These are phyloP conservation scores for Peromyscus melanophrys DNA, from an alignment of 2,797 vertebrate species.

Conservation along the genomic window DNA sequence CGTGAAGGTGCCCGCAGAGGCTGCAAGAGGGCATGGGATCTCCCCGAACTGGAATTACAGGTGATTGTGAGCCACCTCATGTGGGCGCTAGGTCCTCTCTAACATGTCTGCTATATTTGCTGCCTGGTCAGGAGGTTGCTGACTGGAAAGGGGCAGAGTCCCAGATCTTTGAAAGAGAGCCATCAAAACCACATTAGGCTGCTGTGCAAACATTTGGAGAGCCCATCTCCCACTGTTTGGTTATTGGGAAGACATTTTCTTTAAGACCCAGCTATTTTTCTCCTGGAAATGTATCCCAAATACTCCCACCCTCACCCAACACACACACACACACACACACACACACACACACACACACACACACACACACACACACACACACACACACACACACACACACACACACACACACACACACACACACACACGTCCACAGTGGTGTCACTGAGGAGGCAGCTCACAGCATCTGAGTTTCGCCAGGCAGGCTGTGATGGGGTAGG, in stretches of 20 bases:
- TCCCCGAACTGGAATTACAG: background rate
- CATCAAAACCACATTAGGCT: background rate
- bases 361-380: no score
- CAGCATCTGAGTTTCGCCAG: accelerated
- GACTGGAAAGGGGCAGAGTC: background rate
- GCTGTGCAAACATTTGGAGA: background rate
- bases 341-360: background rate
- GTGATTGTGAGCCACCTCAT: background rate
- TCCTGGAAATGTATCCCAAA: background rate
- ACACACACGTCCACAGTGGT: background rate
- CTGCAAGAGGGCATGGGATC: background rate
- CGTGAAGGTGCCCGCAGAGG: background rate
- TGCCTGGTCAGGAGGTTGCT: background rate
- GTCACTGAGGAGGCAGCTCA: background rate
- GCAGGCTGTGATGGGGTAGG: background rate
- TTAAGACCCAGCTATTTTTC: background rate
- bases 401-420: background rate
- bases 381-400: no score
- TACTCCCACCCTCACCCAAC: background rate
- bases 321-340: no score
- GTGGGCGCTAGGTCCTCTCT: background rate
- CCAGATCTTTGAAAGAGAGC: background rate
- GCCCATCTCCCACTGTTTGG: background rate
- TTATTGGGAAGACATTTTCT: background rate
- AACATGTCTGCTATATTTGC: background rate